Conservation (phyloP, 2,113 vertebrate species). For the Rostratula benghalensis region DNA sequence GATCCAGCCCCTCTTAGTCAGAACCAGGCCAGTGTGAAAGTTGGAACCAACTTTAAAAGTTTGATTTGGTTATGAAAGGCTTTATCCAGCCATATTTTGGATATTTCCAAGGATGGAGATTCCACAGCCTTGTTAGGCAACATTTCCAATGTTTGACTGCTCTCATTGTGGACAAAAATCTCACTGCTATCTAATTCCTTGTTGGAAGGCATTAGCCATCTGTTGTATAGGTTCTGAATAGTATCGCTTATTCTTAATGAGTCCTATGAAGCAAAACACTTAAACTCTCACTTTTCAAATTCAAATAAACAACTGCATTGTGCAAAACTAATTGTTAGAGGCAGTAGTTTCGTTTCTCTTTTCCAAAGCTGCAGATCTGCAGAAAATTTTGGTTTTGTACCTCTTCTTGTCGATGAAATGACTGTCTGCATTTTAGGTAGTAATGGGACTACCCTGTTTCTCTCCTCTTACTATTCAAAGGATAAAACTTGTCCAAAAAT, state of each 20-base stretch:
- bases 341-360: background rate
- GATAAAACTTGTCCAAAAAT: background rate
- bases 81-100: background rate
- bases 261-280: slow-evolving; percentile 28
- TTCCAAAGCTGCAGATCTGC: background rate
- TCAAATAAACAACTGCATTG: slow-evolving; percentile 7
- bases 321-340: background rate
- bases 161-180: background rate
- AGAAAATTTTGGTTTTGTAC: background rate
- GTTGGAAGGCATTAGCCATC: slow-evolving; percentile 33
- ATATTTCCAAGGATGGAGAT: background rate
- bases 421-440: background rate
- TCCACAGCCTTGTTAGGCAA: slow-evolving; percentile 19
- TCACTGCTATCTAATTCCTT: slow-evolving; percentile 18
- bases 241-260: slow-evolving; percentile 1
- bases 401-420: background rate
- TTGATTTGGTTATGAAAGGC: background rate
- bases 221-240: slow-evolving; percentile 5
- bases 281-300: slow-evolving; percentile 49
- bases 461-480: background rate
- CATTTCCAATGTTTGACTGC: background rate
- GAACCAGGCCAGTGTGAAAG: background rate
- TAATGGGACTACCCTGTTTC: background rate
- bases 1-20: background rate
- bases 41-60: background rate